Base-by-base conservation (phyloP, 1,140 invertebrate species). In the Xylocopa sonorina region DNA sequence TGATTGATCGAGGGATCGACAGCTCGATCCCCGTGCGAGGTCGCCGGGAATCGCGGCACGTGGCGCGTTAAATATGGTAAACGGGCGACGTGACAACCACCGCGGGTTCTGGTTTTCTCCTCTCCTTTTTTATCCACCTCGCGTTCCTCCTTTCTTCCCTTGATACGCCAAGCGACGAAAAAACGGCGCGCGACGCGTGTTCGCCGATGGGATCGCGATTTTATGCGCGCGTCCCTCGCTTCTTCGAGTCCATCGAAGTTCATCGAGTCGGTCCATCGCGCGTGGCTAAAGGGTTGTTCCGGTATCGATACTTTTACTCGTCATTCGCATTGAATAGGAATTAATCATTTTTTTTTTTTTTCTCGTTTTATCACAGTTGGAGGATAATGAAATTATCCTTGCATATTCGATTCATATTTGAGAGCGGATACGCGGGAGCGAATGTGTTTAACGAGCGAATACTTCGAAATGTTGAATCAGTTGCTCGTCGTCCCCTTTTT, bases 1-100 rank as follows among this genome's bases (percentile, higher is more conserved):
- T 75, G 71, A 76, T 76, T 67, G 74, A 81, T 81, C 73, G 62
- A 67, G 53, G 34, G 72, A 80, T 80, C 78, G 51, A 16, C 34
- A 21, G 71, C 12, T 75, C 78, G 64, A 77, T 80, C 41, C 41
- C n/a, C 62, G 3, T 51, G 74, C 38, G 78, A 79, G 78, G 73
- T 75, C 38, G 60, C 29, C 27, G 50, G 53, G 21, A 43, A 43
- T 12, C 32, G 18, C 41, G 78, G 53, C 78, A 58, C 78, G 78
- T 64, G 80, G 51, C 74, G 51, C 67, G 68, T 73, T 82, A 77
- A 75, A 69, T 77, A 84, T 60, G 68, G 76, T 74, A 84, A 86
- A 84, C 75, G 82, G 80, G 63, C 74, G 24, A 50, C 60, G 72
- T 60, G 75, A 71, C 72, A 43, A 50, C 24, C 41, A 24, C 43